These are phyloP conservation scores for Polymixis lichenea DNA, from an alignment of 2,888 invertebrate species.

Conservation along the genomic window DNA sequence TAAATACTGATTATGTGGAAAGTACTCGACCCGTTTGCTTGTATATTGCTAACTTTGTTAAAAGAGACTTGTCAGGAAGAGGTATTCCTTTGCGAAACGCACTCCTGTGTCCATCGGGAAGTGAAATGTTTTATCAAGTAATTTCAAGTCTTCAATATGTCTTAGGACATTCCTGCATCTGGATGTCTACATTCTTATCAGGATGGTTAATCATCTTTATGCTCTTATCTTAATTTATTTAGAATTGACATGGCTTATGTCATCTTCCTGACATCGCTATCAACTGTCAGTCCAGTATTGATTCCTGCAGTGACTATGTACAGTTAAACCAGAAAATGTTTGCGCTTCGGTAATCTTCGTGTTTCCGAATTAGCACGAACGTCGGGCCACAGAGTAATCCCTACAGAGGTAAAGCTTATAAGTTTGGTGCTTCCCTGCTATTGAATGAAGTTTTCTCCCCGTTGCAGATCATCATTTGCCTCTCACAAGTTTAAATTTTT, in stretches of 20 bases:
- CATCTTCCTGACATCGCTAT: background rate
- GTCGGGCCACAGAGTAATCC: background rate
- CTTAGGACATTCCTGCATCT: background rate
- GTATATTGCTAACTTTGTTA: background rate
- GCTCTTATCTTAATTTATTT: background rate
- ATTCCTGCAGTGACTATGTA: background rate
- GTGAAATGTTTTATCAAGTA: background rate
- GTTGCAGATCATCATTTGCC: background rate
- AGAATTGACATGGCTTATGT: no score
- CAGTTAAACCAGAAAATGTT: background rate
- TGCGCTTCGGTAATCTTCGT: background rate
- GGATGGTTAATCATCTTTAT: no score
- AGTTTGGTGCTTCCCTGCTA: no score
- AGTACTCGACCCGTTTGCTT: slow-evolving; percentile 1
- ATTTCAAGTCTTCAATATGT: background rate
- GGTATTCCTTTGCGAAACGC: background rate
- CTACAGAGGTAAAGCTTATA: background rate
- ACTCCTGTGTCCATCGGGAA: background rate
- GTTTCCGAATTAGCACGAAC: background rate
- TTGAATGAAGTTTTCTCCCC: background rate
- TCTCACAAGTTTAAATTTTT: no score
- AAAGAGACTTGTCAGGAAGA: slow-evolving; percentile 5
- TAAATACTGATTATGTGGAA: slow-evolving; percentile 11
- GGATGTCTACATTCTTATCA: no score
- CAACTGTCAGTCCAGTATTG: background rate